Evolutionary conservation across 2,113 vertebrate genomes (phyloP), one percentile per base, ranked within the genome.

Genomic region (Amphiprion percula): DNA sequence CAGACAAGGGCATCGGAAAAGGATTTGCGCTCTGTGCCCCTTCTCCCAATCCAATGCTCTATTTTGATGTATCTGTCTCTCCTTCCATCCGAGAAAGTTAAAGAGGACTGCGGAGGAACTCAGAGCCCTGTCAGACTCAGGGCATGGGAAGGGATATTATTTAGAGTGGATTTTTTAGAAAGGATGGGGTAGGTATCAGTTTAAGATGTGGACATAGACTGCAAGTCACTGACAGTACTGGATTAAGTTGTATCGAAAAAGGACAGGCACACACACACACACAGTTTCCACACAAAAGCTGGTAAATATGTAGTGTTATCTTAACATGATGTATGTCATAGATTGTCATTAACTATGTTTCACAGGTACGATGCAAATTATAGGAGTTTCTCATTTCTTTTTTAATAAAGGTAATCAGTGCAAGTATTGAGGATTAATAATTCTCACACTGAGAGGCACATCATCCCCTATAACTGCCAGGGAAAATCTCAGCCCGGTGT

Each of bases 121-220:
- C 17, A n/a, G 61, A 76, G 67, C 68, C 62, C 71, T 52, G 1
- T 69, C 37, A 56, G 37, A 62, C 33, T 54, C 37, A 70, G 85
- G 73, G 75, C 84, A 88, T 89, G 84, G 84, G 87, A 87, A 87
- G 74, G 50, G 69, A 53, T 80, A 84, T 59, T 19, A 50, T 80
- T 52, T 62, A 47, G 28, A 74, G 77, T 74, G 41, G 37, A 59
- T 73, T 30, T 28, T 77, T 65, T 50, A 37, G 23, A 50, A 60
- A 53, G 33, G 54, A 39, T 30, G 4, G 30, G 30, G 6, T 39
- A 59, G 58, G 21, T 4, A 53, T 33, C 26, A 37, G 17, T 82
- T 74, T 68, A 16, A 71, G 74, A 79, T 59, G 17, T 44, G 28
- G 17, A 6, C 11, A 79, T 16, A 1, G 39, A 56, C 24, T 50